Conservation (phyloP, 2,888 invertebrate species). For the Furcula furcula region DNA sequence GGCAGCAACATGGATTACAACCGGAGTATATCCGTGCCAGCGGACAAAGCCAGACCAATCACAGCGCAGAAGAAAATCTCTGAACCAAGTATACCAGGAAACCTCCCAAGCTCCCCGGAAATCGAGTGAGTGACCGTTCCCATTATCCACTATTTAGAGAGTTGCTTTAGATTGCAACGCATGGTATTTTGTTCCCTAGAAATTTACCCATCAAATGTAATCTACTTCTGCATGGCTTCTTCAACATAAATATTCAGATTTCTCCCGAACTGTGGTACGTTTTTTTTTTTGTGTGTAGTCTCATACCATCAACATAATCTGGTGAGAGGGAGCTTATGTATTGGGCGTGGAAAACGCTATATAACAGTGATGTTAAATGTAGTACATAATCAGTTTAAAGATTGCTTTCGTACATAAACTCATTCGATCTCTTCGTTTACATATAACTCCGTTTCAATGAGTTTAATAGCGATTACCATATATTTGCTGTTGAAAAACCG, state of each 20-base stretch:
- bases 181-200: conserved; percentile 33
- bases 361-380: conserved; percentile 23
- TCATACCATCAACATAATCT: conserved; percentile 45
- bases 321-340: conserved; percentile 57
- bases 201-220: conserved; percentile 18
- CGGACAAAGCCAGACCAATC: conserved; percentile 83
- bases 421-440: conserved; percentile 46
- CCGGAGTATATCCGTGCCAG: conserved; percentile 94
- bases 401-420: conserved; percentile 45
- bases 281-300: conserved; percentile 44
- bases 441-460: too few species aligned
- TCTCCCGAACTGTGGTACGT: conserved; percentile 9
- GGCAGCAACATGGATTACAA: conserved; percentile 87
- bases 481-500: too few species aligned
- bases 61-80: conserved; percentile 72
- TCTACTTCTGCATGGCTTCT: conserved; percentile 16
- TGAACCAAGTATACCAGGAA: conserved; percentile 80
- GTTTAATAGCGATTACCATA: too few species aligned
- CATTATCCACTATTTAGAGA: conserved; percentile 6
- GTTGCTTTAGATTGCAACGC: conserved; percentile 33
- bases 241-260: conserved; percentile 7
- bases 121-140: conserved; percentile 81
- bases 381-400: conserved; percentile 39
- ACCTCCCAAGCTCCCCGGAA: conserved; percentile 85
- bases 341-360: conserved; percentile 29